Evolutionary conservation across 2,113 vertebrate genomes (phyloP), one percentile per base, ranked within the genome.

Genomic region (Phoenicopterus ruber): DNA sequence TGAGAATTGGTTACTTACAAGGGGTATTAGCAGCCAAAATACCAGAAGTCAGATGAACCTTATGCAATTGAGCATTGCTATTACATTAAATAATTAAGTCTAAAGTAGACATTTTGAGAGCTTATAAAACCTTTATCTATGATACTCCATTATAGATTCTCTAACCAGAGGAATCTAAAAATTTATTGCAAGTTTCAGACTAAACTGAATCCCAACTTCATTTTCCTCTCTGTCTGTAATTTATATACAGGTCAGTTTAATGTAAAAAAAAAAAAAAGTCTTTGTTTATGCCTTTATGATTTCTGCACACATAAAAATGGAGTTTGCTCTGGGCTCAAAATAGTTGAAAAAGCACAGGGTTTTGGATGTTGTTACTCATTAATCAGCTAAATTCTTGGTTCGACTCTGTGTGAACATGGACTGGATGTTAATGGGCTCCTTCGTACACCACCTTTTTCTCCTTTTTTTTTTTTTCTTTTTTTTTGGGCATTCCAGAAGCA

Each of bases 291-390:
- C 36, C 57, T 59, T 82, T 58, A 10, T n/a, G 36, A 69, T 57
- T 57, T 65, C 82, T 55, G 50, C 55, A 74, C 17, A 62, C 13
- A 46, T 19, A 50, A 66, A 82, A 70, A 13, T 18, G 17, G 13
- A 9, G 31, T 44, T 83, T 88, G 34, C 34, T 57, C 16, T 76
- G 77, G 52, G 36, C 34, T 85, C 46, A 61, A 52, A 54, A 54
- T 2, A 59, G 36, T 40, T 4, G 1, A 38, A 79, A 61, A 46
- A 62, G 0, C 25, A 1, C 7, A 61, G 22, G 6, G 42, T 6
- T 90, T 40, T 67, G 28, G 50, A 61, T 69, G 13, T 9, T 24
- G 3, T 42, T 42, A 40, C 25, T 79, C 21, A 52, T 46, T 34
- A 54, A 52, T 63, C 57, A 83, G 25, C 13, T 34, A 36, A 32